These are phyloP conservation scores for Entomobrya proxima DNA, from an alignment of 2,888 invertebrate species.

Conservation along the genomic window DNA sequence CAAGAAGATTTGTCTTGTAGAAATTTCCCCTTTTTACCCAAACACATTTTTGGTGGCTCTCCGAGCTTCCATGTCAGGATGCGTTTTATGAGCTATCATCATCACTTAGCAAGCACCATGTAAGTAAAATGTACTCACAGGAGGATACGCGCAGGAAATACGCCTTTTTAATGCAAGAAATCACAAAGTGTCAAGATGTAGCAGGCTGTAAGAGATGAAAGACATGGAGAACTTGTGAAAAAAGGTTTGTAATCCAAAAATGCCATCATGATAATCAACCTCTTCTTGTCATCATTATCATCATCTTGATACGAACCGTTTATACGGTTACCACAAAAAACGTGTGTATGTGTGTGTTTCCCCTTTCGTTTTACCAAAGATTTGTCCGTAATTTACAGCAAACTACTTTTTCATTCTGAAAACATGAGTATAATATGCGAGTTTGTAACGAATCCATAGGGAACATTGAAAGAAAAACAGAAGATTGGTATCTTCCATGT, in stretches of 20 bases:
- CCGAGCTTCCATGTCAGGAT: neutral
- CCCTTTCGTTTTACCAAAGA: too few relatives aligned
- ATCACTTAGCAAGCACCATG: neutral
- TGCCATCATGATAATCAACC: slow-evolving; percentile 39
- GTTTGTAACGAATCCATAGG: too few relatives aligned
- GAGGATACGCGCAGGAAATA: slow-evolving; percentile 23
- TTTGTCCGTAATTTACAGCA: too few relatives aligned
- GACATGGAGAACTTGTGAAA: neutral
- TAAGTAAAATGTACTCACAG: slow-evolving; percentile 17
- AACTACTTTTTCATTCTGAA: too few relatives aligned
- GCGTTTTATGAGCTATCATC: neutral
- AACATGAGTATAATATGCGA: too few relatives aligned
- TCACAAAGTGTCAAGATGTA: slow-evolving; percentile 25
- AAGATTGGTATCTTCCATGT: neutral
- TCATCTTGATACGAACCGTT: too few relatives aligned
- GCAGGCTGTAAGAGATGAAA: neutral
- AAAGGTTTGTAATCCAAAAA: slow-evolving; percentile 40
- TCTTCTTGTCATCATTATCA: neutral
- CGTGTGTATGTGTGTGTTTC: too few relatives aligned
- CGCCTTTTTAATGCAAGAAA: slow-evolving; percentile 51
- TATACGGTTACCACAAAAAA: too few relatives aligned
- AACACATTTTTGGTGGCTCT: too few relatives aligned
- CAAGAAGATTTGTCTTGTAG: too few relatives aligned
- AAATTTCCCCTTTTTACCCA: too few relatives aligned
- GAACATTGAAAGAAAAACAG: neutral